Percentiles rank a stretch among this genome's conserved stretches.
These are phyloP conservation scores for Rhinoderma darwinii DNA, from an alignment of 2,113 vertebrate genomes.

Conservation along the genomic window DNA sequence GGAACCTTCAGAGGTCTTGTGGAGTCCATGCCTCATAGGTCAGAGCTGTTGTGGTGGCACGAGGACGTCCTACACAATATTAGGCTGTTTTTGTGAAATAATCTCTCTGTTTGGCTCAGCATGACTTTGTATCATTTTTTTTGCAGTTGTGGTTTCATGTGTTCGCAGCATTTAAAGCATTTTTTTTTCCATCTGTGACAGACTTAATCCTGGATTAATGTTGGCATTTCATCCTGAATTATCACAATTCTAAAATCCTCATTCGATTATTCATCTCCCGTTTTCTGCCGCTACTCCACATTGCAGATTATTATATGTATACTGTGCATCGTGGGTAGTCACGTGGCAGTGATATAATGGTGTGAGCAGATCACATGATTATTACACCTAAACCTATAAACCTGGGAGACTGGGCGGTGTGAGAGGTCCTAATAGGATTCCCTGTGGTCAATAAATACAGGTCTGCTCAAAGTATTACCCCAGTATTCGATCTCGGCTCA, in stretches of 20 bases:
- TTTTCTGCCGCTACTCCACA: not conserved
- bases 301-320: not conserved
- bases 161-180: not conserved
- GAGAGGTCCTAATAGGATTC: not conserved
- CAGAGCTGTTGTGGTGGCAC: too few species aligned
- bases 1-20: too few species aligned
- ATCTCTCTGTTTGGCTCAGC: not conserved
- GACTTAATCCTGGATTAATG: not conserved
- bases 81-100: not conserved
- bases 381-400: too few species aligned
- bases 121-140: not conserved
- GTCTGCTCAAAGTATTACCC: not conserved
- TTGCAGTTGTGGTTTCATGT: not conserved
- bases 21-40: too few species aligned
- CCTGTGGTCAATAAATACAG: too few species aligned
- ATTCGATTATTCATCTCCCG: not conserved
- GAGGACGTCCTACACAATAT: too few species aligned
- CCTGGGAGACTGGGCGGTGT: too few species aligned
- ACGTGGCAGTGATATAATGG: too few species aligned
- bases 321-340: not conserved
- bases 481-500: not conserved
- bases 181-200: not conserved
- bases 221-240: not conserved
- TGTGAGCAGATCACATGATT: too few species aligned
- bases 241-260: not conserved